Conservation (phyloP, 2,888 invertebrate species). For the Drosophila neonasuta region DNA sequence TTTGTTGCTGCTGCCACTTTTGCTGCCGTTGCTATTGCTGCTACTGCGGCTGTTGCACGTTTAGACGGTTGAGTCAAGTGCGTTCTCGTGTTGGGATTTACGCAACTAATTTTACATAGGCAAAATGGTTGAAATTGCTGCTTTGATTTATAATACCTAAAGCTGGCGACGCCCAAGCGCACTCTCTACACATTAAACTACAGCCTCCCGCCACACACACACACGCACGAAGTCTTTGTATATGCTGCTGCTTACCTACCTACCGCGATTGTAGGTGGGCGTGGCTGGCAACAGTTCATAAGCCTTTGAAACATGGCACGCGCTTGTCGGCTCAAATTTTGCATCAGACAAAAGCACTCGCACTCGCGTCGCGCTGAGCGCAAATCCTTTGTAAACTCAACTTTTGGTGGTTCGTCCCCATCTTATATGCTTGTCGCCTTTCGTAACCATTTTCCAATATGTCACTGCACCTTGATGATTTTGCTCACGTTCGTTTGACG, state of each 20-base stretch:
- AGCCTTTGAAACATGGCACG: constrained; percentile 59
- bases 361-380: background rate
- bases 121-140: constrained; percentile 58
- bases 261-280: constrained; percentile 3
- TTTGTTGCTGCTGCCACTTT: constrained; percentile 29
- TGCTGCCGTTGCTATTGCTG: background rate
- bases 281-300: constrained; percentile 12
- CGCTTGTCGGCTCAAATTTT: constrained; percentile 47
- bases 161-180: constrained; percentile 12
- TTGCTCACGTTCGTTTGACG: constrained; percentile 9
- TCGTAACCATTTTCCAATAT: constrained; percentile 44
- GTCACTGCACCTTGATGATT: constrained; percentile 40
- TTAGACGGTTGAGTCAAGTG: constrained; percentile 60
- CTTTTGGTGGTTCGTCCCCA: constrained; percentile 12
- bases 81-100: constrained; percentile 76
- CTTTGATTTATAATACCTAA: constrained; percentile 71
- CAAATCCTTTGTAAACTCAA: constrained; percentile 1
- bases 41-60: constrained; percentile 37
- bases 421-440: no score
- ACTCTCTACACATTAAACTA: constrained; percentile 1
- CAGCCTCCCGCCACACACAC: background rate
- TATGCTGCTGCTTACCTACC: constrained; percentile 1
- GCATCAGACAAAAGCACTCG: constrained; percentile 5
- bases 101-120: constrained; percentile 75
- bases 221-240: background rate